These are phyloP conservation scores for Megaceryle alcyon DNA, from an alignment of 2,797 vertebrate genomes.

Conservation along the genomic window DNA sequence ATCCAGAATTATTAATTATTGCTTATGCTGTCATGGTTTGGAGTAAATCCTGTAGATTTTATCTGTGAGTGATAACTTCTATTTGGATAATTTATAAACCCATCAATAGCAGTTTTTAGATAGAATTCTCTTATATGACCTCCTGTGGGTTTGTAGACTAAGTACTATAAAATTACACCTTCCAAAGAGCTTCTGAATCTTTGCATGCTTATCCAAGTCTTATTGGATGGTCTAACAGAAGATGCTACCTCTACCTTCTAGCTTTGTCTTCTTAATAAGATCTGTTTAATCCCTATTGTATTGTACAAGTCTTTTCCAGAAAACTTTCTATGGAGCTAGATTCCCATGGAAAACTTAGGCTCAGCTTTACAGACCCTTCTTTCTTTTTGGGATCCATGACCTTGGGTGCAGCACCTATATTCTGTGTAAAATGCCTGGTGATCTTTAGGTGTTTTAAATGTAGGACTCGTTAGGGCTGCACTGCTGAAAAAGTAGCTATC, in stretches of 20 bases:
- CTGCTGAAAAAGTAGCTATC: neutral
- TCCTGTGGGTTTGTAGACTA: neutral
- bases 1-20: neutral
- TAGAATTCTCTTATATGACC: accelerated
- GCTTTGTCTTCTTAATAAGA: neutral
- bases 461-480: neutral
- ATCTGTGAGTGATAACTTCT: neutral
- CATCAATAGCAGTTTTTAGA: neutral
- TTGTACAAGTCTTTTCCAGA: neutral
- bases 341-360: neutral
- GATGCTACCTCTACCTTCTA: neutral
- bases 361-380: neutral
- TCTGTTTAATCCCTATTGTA: neutral
- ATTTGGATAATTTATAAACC: neutral
- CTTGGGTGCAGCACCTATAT: neutral
- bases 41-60: neutral
- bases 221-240: neutral
- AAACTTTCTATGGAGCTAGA: neutral
- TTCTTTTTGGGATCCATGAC: neutral
- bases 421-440: neutral
- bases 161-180: neutral
- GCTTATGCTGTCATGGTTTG: neutral
- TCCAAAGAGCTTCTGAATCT: neutral
- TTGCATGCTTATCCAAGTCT: neutral
- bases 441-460: neutral